Evolutionary conservation across 2,888 invertebrate genomes (phyloP), one percentile per base, ranked within the genome.

Genomic region (Megaustenia siamemsis): DNA sequence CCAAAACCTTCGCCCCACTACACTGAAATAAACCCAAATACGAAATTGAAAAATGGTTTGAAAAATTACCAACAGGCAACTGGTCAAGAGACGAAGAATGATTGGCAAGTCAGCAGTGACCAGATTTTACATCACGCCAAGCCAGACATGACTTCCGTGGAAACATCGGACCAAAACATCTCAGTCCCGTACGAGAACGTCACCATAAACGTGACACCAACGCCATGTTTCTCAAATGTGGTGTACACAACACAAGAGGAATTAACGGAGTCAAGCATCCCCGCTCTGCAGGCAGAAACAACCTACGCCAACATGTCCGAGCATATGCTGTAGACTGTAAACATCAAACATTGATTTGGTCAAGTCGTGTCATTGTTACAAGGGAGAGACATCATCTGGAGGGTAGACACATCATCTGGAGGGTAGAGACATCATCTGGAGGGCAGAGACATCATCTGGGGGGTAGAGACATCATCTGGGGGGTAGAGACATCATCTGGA

Each of bases 241-340:
- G 12, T 45, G 28, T 28, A n/a, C 28, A 2, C 45, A n/a, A 45
- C 15, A 45, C 28, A 73, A 8, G 28, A 69, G 40, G 0, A 4
- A 12, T 5, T 5, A 21, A 1, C 2, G 8, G 45, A 43, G 28
- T n/a, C 43, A 38, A 71, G 3, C 12, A n/a, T 43, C 6, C 8
- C 69, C n/a, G 3, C n/a, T 28, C n/a, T n/a, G n/a, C n/a, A n/a
- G n/a, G 71, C 43, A 24, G 71, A 43, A 6, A 28, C 45, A 45
- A 3, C n/a, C 4, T 73, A 73, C 28, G 71, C 71, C 24, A 71
- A 71, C 71, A 43, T 71, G 43, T n/a, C n/a, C n/a, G n/a, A n/a
- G n/a, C n/a, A n/a, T n/a, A n/a, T n/a, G n/a, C n/a, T n/a, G n/a
- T n/a, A n/a, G n/a, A n/a, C n/a, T n/a, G n/a, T n/a, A n/a, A n/a